Percentiles rank a stretch among this genome's conserved stretches.
Evolutionary conservation across 2,797 vertebrate genomes (phyloP).

Genomic region (Tympanoctomys barrerae): DNA sequence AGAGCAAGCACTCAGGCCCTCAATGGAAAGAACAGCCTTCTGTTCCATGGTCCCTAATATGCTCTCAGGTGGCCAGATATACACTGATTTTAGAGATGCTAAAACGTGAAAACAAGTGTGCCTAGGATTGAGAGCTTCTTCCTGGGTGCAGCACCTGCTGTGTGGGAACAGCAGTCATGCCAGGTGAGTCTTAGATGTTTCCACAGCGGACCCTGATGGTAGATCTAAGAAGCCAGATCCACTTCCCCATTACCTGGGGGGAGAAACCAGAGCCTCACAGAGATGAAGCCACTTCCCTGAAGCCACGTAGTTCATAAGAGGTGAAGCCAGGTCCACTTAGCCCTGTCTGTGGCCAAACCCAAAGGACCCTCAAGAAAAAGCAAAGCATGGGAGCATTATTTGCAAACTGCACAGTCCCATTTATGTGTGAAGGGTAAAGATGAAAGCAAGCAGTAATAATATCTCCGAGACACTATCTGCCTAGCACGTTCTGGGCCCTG

Average conservation of each 20-base stretch:
- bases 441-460: neutral
- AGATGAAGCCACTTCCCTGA: neutral
- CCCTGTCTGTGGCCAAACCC: neutral
- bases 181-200: neutral
- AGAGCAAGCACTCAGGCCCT: neutral
- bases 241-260: neutral
- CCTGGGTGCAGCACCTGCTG: accelerated
- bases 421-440: neutral
- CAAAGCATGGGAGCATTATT: neutral
- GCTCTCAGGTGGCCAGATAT: neutral
- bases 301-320: neutral
- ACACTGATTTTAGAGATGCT: neutral
- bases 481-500: neutral
- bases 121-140: neutral
- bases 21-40: neutral
- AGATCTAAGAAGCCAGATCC: neutral
- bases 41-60: neutral
- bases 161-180: accelerated
- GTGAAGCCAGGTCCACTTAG: neutral
- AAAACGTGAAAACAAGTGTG: neutral
- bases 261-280: neutral
- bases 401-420: neutral
- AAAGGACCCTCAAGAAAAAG: neutral
- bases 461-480: neutral
- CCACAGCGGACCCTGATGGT: neutral